Conservation (phyloP, 2,888 invertebrate genomes). For the Scaptomyza flava region DNA sequence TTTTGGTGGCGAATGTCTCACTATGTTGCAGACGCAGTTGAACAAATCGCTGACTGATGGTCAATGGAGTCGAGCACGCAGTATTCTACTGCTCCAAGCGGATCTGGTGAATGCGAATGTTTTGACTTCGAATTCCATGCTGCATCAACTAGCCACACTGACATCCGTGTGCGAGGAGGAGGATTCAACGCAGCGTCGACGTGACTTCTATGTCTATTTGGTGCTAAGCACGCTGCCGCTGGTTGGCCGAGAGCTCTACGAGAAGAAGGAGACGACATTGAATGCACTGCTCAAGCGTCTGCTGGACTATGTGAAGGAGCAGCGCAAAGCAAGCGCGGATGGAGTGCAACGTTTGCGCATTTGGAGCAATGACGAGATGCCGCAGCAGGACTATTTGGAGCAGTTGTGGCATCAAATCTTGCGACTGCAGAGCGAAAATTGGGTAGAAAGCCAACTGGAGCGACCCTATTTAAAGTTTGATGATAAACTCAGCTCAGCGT, state of each 20-base stretch:
- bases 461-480: conserved; percentile 98
- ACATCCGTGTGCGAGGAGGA: conserved; percentile 95
- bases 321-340: conserved; percentile 94
- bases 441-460: conserved; percentile 97
- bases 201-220: conserved; percentile 93
- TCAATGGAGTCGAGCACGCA: conserved; percentile 94
- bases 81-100: conserved; percentile 94
- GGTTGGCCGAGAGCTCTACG: conserved; percentile 97
- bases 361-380: conserved; percentile 92
- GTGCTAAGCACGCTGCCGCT: conserved; percentile 96
- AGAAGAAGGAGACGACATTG: conserved; percentile 96
- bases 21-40: conserved; percentile 95
- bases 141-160: conserved; percentile 95
- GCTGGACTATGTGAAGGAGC: conserved; percentile 95
- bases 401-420: conserved; percentile 97
- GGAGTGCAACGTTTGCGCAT: conserved; percentile 91
- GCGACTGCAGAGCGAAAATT: conserved; percentile 95
- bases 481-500: conserved; percentile 95
- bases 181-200: conserved; percentile 92
- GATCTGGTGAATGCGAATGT: conserved; percentile 99
- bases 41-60: conserved; percentile 94
- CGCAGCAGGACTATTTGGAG: conserved; percentile 97
- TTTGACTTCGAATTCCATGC: conserved; percentile 93
- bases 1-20: conserved; percentile 98
- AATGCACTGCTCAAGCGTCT: conserved; percentile 94